A percentile compares a stretch with the other conserved stretches of the same genome.
Conservation (phyloP, 2,797 vertebrate species). For the Hyperoplus immaculatus region DNA sequence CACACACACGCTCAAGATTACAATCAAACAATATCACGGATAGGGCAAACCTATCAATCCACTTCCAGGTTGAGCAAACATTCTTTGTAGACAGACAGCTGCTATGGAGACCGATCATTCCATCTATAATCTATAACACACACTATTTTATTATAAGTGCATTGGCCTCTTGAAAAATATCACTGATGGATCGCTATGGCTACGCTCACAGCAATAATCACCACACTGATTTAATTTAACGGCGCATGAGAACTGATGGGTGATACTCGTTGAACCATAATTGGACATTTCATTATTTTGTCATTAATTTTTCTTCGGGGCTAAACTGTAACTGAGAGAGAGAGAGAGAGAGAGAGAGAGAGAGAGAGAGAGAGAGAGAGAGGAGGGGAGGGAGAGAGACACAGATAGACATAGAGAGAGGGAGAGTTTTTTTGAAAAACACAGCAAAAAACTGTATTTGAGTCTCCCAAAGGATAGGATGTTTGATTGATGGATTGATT, state of each 20-base stretch:
- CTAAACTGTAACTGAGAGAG: conserved; percentile 38
- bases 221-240: conserved; percentile 69
- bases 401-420: conserved; percentile 6
- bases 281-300: conserved; percentile 74
- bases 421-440: conserved; percentile 20
- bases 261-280: conserved; percentile 71
- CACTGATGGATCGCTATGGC: conserved; percentile 61
- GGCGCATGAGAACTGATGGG: conserved; percentile 63
- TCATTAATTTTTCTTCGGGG: conserved; percentile 64
- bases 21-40: not conserved
- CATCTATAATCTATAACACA: not conserved
- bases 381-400: not conserved
- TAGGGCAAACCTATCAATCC: conserved; percentile 37
- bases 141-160: conserved; percentile 38
- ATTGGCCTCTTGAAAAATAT: conserved; percentile 49
- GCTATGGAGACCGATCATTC: conserved; percentile 29
- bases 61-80: conserved; percentile 32
- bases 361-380: conserved; percentile 23
- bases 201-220: conserved; percentile 69
- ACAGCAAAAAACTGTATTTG: conserved; percentile 32
- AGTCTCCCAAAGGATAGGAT: conserved; percentile 34
- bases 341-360: conserved; percentile 20
- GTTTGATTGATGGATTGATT: conserved; percentile 66
- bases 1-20: conserved; percentile 25
- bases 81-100: conserved; percentile 17